Percentiles rank a stretch among this genome's conserved stretches.
phyloP scores from a whole-genome alignment of 2,113 vertebrate genomes.

The Protobothrops mucrosquamatus region DNA sequence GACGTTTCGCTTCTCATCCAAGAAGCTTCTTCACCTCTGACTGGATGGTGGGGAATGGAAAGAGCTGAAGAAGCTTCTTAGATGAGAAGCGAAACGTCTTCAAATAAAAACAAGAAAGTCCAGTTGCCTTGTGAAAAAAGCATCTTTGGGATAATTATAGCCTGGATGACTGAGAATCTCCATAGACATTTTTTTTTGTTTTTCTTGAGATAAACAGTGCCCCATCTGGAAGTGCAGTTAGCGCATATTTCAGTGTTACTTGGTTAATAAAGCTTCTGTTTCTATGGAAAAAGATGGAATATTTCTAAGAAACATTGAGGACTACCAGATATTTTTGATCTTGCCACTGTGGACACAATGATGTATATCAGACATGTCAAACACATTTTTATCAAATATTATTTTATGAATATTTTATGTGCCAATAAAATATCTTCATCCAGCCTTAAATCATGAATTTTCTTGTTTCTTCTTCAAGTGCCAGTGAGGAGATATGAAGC shows the following conservation, averaged over 20 bases:
- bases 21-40: too few relatives aligned
- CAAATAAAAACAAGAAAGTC: too few relatives aligned
- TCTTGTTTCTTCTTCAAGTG: conserved; percentile 44
- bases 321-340: background rate
- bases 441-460: conserved; percentile 20
- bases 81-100: too few relatives aligned
- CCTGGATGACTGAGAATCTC: too few relatives aligned
- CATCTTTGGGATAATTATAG: too few relatives aligned
- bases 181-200: background rate
- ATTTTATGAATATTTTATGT: conserved; percentile 26
- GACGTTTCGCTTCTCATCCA: too few relatives aligned
- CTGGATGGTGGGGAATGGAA: too few relatives aligned
- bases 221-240: background rate
- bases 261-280: background rate
- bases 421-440: conserved; percentile 11
- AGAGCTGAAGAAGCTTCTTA: too few relatives aligned
- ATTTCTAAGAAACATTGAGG: background rate
- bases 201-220: background rate
- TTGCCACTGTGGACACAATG: background rate
- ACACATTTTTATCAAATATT: too few relatives aligned
- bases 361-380: background rate
- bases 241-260: background rate
- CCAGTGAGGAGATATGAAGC: conserved; percentile 73
- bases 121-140: too few relatives aligned
- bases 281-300: background rate